These are phyloP conservation scores for Carassius auratus DNA, from an alignment of 2,113 vertebrate genomes.

Conservation along the genomic window DNA sequence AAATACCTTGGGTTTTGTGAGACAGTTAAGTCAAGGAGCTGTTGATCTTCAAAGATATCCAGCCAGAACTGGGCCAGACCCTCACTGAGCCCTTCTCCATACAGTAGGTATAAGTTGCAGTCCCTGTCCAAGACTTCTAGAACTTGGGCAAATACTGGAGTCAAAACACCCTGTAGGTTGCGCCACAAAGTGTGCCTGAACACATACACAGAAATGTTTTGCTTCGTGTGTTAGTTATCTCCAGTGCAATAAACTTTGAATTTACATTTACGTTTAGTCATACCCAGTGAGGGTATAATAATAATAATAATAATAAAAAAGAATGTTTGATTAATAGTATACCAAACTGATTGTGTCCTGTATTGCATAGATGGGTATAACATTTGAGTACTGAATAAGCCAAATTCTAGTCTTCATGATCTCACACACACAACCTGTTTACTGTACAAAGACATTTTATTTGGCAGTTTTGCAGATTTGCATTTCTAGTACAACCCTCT, in stretches of 20 bases:
- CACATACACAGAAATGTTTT: neutral
- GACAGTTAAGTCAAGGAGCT: constrained; percentile 61
- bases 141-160: constrained; percentile 67
- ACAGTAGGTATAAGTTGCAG: constrained; percentile 71
- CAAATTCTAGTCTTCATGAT: no score
- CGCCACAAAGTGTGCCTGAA: constrained; percentile 77
- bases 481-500: no score
- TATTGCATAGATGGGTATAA: no score
- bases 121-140: constrained; percentile 73
- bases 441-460: no score
- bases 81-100: constrained; percentile 46
- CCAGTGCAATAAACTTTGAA: neutral
- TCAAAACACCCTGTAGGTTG: constrained; percentile 70
- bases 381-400: no score
- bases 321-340: no score
- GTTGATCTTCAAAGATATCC: constrained; percentile 72
- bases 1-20: constrained; percentile 62
- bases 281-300: no score
- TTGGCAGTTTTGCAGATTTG: no score
- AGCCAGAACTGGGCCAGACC: constrained; percentile 71
- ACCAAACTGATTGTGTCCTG: no score
- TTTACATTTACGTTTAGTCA: neutral
- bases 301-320: no score
- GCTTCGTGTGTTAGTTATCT: neutral
- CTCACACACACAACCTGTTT: no score